Percentiles rank a stretch among this genome's conserved stretches.
Conservation (phyloP, 2,113 vertebrate genomes). For the Gadus chalcogrammus region DNA sequence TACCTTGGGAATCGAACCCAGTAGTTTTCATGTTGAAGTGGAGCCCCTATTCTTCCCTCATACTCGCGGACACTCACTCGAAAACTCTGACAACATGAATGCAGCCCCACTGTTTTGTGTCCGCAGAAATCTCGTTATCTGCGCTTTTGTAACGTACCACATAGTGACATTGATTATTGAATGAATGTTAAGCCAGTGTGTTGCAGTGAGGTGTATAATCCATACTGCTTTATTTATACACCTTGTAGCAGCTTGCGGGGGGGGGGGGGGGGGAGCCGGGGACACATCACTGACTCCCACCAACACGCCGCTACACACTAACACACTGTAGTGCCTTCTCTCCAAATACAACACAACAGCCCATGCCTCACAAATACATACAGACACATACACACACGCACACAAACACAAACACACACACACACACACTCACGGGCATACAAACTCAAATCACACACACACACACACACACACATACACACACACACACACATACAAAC, state of each 20-base stretch:
- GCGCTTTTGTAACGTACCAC: background rate
- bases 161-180: no score
- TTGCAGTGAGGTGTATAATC: no score
- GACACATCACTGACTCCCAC: conserved; percentile 35
- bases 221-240: no score
- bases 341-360: conserved; percentile 53
- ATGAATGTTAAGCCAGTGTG: no score
- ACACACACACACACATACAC: no score
- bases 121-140: background rate
- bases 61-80: no score
- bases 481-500: no score
- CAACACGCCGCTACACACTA: conserved; percentile 18
- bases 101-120: background rate
- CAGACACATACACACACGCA: background rate
- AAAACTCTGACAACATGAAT: no score
- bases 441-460: background rate
- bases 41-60: no score
- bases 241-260: conserved; percentile 40
- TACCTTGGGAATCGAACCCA: no score
- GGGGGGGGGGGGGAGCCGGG: conserved; percentile 25
- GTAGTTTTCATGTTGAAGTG: no score
- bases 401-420: conserved; percentile 21
- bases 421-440: conserved; percentile 17
- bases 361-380: conserved; percentile 30
- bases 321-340: conserved; percentile 33